Evolutionary conservation across 2,888 invertebrate species (phyloP), one percentile per base, ranked within the genome.

Genomic region (Diarsia rubi): DNA sequence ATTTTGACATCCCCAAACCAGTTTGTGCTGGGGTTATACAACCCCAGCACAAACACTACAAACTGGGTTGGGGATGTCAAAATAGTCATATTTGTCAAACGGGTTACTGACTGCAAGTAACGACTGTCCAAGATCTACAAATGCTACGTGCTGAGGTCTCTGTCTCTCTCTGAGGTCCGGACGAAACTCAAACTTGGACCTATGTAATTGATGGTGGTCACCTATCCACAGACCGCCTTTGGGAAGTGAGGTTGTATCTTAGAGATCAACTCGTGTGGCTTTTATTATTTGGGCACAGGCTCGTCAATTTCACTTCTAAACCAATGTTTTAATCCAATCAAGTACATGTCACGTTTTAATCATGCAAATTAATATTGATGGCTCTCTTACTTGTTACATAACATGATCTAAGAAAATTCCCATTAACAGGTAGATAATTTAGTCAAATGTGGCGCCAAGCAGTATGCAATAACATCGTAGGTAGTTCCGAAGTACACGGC

Each of bases 371-470:
- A 63, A 64, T 75, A n/a, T 57, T 57, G 3, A 77, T 63, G 44
- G 31, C 44, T 60, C 27, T 37, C 9, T 16, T 52, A 37, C 0
- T 2, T 1, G 31, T 69, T 69, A 83, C n/a, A 45, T 52, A 44
- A 73, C 4, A 27, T 31, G 9, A 27, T 65, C 45, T 62, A 47
- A 60, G 45, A 69, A 73, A 72, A 69, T 57, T 62, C 9, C n/a
- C 11, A 69, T 3, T 27, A 67, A n/a, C 49, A 47, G 24, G 59
- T 65, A 68, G 2, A 69, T 73, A 75, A 70, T 81, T 70, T 78
- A 64, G 78, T 81, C 64, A 71, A 45, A 74, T 49, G 65, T 76
- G 78, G 75, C 70, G 78, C 79, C 64, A 70, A 64, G 21, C 54
- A 54, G 16, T 60, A 68, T 62, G 27, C 57, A 65, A 65, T 62